These are phyloP conservation scores for Ectobius pallidus DNA, from an alignment of 2,888 invertebrate genomes.

Conservation along the genomic window DNA sequence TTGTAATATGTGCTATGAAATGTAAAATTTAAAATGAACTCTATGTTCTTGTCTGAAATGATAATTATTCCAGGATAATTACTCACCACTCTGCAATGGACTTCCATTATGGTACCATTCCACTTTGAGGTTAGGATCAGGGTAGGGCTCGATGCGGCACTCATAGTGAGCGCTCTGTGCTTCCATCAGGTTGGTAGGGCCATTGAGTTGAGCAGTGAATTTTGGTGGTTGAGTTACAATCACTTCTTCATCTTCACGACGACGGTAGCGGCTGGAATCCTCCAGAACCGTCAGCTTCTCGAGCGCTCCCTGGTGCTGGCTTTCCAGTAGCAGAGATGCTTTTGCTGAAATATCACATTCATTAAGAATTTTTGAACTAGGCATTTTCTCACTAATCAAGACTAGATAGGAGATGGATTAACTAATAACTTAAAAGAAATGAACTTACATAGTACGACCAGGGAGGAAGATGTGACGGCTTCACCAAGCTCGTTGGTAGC, in stretches of 20 bases:
- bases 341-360: slow-evolving; percentile 64
- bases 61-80: too few relatives aligned
- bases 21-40: too few relatives aligned
- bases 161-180: slow-evolving; percentile 92
- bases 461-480: slow-evolving; percentile 91
- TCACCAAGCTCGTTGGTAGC: slow-evolving; percentile 92
- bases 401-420: too few relatives aligned
- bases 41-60: too few relatives aligned
- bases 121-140: slow-evolving; percentile 85
- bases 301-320: slow-evolving; percentile 87
- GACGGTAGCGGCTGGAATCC: slow-evolving; percentile 77
- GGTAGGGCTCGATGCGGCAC: slow-evolving; percentile 91
- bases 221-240: slow-evolving; percentile 81
- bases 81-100: slow-evolving; percentile 75
- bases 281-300: slow-evolving; percentile 87
- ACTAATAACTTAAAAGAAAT: too few relatives aligned
- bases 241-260: slow-evolving; percentile 76
- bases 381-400: too few relatives aligned
- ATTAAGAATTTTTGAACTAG: too few relatives aligned
- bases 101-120: slow-evolving; percentile 95
- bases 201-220: slow-evolving; percentile 85
- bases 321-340: slow-evolving; percentile 84
- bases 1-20: too few relatives aligned
- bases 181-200: slow-evolving; percentile 83
- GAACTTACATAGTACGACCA: slow-evolving; percentile 82